Percentiles rank a stretch among this genome's conserved stretches.
Evolutionary conservation across 2,797 vertebrate species (phyloP).

Genomic region (Chiloscyllium punctatum): DNA sequence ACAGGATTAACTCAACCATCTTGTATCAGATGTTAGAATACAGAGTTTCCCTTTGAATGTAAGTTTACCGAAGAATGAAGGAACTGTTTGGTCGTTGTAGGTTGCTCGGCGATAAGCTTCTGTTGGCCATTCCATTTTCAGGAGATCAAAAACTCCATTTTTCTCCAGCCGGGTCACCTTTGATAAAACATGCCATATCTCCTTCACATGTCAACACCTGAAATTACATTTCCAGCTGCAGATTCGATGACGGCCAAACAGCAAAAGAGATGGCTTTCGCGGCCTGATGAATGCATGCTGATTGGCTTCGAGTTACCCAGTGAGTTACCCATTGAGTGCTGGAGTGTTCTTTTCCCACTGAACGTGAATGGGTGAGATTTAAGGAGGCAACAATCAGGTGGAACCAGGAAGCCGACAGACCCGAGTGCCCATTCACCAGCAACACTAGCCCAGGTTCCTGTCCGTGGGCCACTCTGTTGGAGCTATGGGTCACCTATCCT

Average conservation of each 20-base stretch:
- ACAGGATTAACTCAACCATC: not conserved
- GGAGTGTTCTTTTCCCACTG: not conserved
- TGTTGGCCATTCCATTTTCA: constrained; percentile 19
- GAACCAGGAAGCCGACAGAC: no score
- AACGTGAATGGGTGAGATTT: not conserved
- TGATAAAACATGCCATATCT: not conserved
- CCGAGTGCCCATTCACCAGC: no score
- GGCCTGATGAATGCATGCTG: no score
- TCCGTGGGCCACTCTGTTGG: not conserved
- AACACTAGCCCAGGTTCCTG: not conserved
- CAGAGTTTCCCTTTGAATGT: not conserved
- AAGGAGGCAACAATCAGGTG: not conserved
- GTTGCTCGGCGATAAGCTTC: constrained; percentile 37
- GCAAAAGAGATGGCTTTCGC: constrained; percentile 41
- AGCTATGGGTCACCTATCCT: not conserved
- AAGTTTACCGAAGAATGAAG: not conserved
- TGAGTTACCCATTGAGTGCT: not conserved
- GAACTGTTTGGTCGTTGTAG: not conserved
- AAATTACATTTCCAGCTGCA: constrained; percentile 52
- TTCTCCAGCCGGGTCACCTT: constrained; percentile 41
- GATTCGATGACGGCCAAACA: constrained; percentile 42
- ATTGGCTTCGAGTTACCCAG: not conserved
- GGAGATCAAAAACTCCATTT: constrained; percentile 47
- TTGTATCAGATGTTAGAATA: not conserved
- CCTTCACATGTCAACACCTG: constrained; percentile 49